Conservation (phyloP, 2,113 vertebrate genomes). For the Anhinga rufa region DNA sequence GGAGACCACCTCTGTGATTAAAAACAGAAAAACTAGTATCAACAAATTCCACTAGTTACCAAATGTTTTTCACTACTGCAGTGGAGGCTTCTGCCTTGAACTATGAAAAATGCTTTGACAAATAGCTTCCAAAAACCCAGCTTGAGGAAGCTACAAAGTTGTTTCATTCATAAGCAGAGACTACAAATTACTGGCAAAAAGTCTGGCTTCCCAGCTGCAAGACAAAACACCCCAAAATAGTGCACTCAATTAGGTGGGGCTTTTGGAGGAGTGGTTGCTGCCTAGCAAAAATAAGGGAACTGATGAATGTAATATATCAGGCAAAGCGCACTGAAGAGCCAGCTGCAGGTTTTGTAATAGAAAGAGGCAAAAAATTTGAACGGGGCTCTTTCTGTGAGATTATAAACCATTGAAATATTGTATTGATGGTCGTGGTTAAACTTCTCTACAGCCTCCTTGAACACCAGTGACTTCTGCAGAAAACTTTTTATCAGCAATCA, state of each 20-base stretch:
- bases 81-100: conserved; percentile 37
- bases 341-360: conserved; percentile 32
- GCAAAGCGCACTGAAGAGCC: conserved; percentile 10
- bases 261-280: conserved; percentile 46
- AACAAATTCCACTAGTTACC: conserved; percentile 37
- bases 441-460: neutral
- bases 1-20: conserved; percentile 52
- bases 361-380: neutral
- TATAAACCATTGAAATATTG: neutral
- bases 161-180: conserved; percentile 32
- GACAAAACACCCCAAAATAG: conserved; percentile 59
- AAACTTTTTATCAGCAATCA: neutral
- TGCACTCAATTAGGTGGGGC: conserved; percentile 10
- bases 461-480: neutral
- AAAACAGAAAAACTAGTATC: conserved; percentile 47
- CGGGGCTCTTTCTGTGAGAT: neutral
- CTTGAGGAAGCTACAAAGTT: conserved; percentile 48
- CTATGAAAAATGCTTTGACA: conserved; percentile 41
- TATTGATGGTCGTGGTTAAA: neutral
- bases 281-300: conserved; percentile 41
- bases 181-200: conserved; percentile 39
- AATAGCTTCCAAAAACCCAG: conserved; percentile 46
- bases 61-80: conserved; percentile 50
- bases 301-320: conserved; percentile 32
- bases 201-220: conserved; percentile 52